Base-by-base conservation (phyloP, 2,113 vertebrate genomes). In the Entomyzon cyanotis region DNA sequence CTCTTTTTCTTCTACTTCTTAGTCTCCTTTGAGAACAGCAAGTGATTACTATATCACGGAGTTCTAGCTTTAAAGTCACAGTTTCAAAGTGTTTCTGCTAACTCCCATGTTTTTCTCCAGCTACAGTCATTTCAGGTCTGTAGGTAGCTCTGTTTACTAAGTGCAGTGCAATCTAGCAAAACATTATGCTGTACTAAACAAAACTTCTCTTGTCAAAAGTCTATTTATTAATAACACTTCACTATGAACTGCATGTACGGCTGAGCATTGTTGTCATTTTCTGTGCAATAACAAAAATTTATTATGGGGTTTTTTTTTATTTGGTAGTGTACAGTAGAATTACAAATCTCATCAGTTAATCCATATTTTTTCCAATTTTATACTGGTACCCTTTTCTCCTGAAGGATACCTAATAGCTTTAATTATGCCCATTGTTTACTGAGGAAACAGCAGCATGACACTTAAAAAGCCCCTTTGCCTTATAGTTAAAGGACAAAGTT, bases 351-450 rank as follows among this genome's bases (percentile, higher is more conserved):
- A n/a, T 8, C 79, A 94, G 77, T 92, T 95, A 96, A 91, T 2
- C 52, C 21, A 7, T 81, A 67, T 62, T 89, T 94, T 95, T 87
- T 30, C 17, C 28, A 31, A 30, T 25, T 84, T 94, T 80, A 53
- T 92, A 90, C 5, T 62, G 19, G 59, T 82, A 56, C 58, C 50
- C 47, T 65, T 94, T 95, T 95, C 77, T 21, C 79, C 62, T 89
- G 37, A 56, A 91, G 85, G 79, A 91, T 63, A 75, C 37, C 39
- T 80, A 88, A 77, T 83, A 91, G 75, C 59, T 87, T 95, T 97
- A 97, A 96, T 97, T 97, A 92, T 15, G 14, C 31, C 39, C 56
- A 59, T 75, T 96, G 91, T 97, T 98, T 97, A 81, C 94, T 96
- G 60, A 96, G 50, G 87, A 97, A 89, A 96, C 69, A 97, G 49